phyloP scores from a whole-genome alignment of 1,140 invertebrate species.

The Drosophila gunungcola region DNA sequence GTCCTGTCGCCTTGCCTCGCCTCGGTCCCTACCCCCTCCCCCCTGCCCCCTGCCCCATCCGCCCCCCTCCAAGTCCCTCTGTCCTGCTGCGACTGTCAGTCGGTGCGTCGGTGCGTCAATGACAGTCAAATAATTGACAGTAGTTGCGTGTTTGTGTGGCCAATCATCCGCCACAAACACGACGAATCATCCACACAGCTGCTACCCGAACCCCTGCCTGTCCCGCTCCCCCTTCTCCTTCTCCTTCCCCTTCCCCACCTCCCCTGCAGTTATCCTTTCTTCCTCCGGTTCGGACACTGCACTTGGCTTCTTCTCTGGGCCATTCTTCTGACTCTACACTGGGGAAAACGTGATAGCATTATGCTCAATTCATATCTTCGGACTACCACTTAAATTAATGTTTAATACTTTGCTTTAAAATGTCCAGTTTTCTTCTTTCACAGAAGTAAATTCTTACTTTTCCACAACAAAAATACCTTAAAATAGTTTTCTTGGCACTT shows the following conservation, averaged over 20 bases:
- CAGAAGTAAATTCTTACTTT: too few species aligned
- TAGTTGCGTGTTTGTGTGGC: slow-evolving; percentile 83
- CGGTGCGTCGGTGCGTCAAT: slow-evolving; percentile 78
- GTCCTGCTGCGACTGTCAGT: slow-evolving; percentile 60
- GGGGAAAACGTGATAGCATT: neutral
- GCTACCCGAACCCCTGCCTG: slow-evolving; percentile 42
- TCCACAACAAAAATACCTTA: too few species aligned
- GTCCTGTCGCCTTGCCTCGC: neutral
- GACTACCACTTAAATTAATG: too few species aligned
- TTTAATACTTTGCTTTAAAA: too few species aligned
- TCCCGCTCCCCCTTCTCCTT: slow-evolving; percentile 12
- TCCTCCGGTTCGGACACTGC: slow-evolving; percentile 41
- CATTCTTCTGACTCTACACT: slow-evolving; percentile 29
- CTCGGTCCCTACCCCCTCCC: neutral
- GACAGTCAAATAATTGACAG: slow-evolving; percentile 84
- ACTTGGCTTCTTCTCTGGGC: slow-evolving; percentile 38
- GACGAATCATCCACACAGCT: slow-evolving; percentile 53
- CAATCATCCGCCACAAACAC: slow-evolving; percentile 73
- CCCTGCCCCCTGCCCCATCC: neutral
- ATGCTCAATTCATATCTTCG: too few species aligned
- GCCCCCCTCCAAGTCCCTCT: slow-evolving; percentile 27
- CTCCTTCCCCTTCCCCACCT: too few species aligned
- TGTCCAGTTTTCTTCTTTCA: too few species aligned
- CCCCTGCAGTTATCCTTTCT: slow-evolving; percentile 21
- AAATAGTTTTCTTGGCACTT: too few species aligned